phyloP scores from a whole-genome alignment of 2,797 vertebrate species.

The Coluber constrictor region DNA sequence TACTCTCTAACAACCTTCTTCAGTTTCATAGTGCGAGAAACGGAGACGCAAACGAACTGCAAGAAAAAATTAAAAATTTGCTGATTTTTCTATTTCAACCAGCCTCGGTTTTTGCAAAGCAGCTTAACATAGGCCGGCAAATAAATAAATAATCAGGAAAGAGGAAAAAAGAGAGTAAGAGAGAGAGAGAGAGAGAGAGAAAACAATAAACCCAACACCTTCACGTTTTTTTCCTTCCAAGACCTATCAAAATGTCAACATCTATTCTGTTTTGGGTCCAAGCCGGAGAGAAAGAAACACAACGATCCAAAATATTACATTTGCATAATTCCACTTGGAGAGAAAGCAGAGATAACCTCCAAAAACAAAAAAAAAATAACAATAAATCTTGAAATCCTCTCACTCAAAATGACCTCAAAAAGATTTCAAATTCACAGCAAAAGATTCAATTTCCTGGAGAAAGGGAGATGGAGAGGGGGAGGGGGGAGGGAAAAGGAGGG shows the following conservation, averaged over 20 bases:
- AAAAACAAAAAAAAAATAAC: too few species aligned
- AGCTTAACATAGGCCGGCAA: not conserved
- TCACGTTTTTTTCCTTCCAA: not conserved
- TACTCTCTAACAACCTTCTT: not conserved
- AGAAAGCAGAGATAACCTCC: not conserved
- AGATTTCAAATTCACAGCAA: not conserved
- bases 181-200: too few species aligned
- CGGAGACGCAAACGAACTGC: not conserved
- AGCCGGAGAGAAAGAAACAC: conserved; percentile 15
- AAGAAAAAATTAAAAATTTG: not conserved
- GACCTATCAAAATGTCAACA: conserved; percentile 62
- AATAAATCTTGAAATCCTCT: not conserved
- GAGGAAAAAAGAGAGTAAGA: too few species aligned
- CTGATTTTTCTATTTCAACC: not conserved
- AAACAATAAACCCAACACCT: conserved; percentile 21
- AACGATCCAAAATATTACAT: conserved; percentile 11
- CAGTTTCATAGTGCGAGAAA: not conserved
- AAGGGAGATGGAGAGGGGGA: too few species aligned
- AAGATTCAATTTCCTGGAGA: not conserved
- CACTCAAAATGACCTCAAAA: too few species aligned
- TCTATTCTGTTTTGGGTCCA: conserved; percentile 43
- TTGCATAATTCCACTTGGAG: not conserved
- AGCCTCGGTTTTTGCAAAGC: not conserved
- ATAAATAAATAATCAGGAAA: not conserved
- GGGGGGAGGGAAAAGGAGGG: too few species aligned